Evolutionary conservation across 2,888 invertebrate genomes (phyloP), one percentile per base, ranked within the genome.

Genomic region (Diarsia rubi): DNA sequence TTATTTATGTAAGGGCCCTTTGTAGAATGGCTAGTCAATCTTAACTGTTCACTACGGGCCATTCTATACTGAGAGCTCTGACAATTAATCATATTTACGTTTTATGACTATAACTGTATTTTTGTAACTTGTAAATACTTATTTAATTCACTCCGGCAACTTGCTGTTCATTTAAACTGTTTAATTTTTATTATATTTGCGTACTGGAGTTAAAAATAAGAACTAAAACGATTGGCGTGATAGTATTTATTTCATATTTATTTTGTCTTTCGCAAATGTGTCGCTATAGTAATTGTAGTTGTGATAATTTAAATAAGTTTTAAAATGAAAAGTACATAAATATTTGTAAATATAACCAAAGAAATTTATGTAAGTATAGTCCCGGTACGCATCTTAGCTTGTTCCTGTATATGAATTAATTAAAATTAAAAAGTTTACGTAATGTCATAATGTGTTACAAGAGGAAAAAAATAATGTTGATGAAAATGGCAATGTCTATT

Each of bases 331-430:
- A 88, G 83, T 89, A 88, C 88, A 88, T 89, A 82, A 86, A 86
- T 81, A 84, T 78, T 88, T 94, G 92, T 94, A 93, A 92, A 93
- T 94, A 94, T 90, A 91, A 95, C 95, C 95, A 95, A 95, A 95
- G 95, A 95, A 92, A 91, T 91, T 87, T 91, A 90, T 90, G 88
- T 92, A 88, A 86, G 88, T 78, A 83, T 75, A 69, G 45, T 73
- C 83, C 76, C 78, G 84, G 80, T 83, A 78, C 74, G 80, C 86
- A 75, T 69, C 72, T 69, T 64, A 54, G 73, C 79, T 83, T 78
- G 72, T 83, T 76, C 72, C 70, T 72, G 57, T 84, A 69, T 84
- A 69, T 65, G 62, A 70, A 42, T 73, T n/a, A n/a, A n/a, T n/a
- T n/a, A n/a, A n/a, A n/a, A 73, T 52, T 54, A 47, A 67, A 65